Evolutionary conservation across 2,113 vertebrate genomes (phyloP).

Genomic region (Leptobrachium leishanense): DNA sequence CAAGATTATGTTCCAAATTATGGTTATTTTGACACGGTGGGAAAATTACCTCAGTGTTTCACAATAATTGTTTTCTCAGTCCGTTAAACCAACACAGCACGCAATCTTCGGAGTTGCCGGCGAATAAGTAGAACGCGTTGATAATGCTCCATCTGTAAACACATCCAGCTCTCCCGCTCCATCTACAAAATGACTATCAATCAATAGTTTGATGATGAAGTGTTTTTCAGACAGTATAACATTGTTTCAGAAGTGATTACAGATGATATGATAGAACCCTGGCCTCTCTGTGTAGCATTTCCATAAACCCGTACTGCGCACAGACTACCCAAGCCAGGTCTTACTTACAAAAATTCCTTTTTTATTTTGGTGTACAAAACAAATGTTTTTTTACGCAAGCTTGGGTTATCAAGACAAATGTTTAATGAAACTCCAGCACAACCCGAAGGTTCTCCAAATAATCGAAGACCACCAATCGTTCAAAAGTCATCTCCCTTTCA

Average conservation of each 20-base stretch:
- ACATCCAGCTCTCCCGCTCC: constrained; percentile 10
- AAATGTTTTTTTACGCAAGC: background rate
- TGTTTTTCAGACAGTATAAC: constrained; percentile 13
- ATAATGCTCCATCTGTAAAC: background rate
- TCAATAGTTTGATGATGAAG: constrained; percentile 34
- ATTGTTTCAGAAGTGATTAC: constrained; percentile 18
- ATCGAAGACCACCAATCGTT: too few species aligned
- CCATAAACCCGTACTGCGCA: constrained; percentile 6
- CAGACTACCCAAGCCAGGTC: background rate
- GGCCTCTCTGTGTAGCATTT: background rate
- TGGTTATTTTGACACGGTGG: constrained; percentile 13
- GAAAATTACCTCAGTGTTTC: constrained; percentile 9
- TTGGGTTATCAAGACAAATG: too few species aligned
- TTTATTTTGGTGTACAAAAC: background rate
- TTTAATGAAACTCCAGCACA: too few species aligned
- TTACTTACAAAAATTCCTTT: background rate
- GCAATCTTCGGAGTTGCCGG: constrained; percentile 11
- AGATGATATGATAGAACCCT: background rate
- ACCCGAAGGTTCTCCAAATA: too few species aligned
- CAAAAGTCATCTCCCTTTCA: too few species aligned
- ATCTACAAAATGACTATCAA: constrained; percentile 4
- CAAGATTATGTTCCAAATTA: constrained; percentile 13
- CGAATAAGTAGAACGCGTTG: constrained; percentile 12
- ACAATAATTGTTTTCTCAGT: constrained; percentile 28
- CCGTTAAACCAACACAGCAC: constrained; percentile 19